Conservation (phyloP, 2,888 invertebrate genomes). For the Tridacna gigas region DNA sequence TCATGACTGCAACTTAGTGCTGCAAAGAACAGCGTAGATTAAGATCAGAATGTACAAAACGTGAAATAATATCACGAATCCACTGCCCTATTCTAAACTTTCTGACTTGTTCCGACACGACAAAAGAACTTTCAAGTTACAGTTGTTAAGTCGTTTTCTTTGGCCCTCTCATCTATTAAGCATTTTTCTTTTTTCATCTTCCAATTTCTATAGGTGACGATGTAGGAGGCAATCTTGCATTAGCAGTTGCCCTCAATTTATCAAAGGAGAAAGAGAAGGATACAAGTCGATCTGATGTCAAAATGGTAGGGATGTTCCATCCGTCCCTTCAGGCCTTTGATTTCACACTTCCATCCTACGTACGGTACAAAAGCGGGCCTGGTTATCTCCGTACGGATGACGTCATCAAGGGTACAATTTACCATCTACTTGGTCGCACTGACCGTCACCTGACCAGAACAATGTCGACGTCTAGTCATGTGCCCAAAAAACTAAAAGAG, state of each 20-base stretch:
- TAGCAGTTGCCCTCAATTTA: conserved; percentile 1
- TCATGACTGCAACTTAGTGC: too few species aligned
- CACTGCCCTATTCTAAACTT: too few species aligned
- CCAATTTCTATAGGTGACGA: conserved; percentile 10
- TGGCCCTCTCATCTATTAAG: too few species aligned
- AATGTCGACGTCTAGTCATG: not conserved
- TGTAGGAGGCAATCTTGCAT: conserved; percentile 16
- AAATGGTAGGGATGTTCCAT: conserved; percentile 13
- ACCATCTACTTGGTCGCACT: not conserved
- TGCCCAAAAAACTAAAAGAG: conserved; percentile 1
- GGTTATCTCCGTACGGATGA: not conserved
- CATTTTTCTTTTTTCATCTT: too few species aligned
- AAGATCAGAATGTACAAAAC: too few species aligned
- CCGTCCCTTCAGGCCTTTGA: conserved; percentile 22
- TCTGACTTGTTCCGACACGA: not conserved
- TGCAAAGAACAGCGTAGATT: too few species aligned
- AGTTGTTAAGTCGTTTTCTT: too few species aligned
- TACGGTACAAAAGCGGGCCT: not conserved
- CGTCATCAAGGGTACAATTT: conserved; percentile 5
- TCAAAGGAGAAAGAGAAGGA: conserved; percentile 6
- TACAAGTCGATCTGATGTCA: not conserved
- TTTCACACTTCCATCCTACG: conserved; percentile 17
- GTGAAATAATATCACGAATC: too few species aligned
- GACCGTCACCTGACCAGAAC: not conserved
- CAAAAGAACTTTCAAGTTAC: not conserved